Percentiles rank a stretch among this genome's conserved stretches.
phyloP scores from a whole-genome alignment of 1,140 invertebrate genomes.

The Heterodera carotae region DNA sequence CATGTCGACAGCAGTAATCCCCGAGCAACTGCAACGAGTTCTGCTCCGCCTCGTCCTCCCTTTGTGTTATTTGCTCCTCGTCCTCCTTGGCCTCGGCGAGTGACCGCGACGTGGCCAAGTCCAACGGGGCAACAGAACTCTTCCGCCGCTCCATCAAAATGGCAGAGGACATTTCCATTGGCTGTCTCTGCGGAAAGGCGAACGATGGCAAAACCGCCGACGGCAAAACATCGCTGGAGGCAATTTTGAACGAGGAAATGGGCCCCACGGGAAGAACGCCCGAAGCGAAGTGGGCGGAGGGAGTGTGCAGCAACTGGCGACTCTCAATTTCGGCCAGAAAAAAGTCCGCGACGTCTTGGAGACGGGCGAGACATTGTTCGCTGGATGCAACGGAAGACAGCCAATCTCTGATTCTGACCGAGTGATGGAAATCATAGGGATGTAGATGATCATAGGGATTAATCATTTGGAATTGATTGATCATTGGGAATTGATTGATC shows the following conservation, averaged over 20 bases:
- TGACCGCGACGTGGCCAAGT: constrained; percentile 13
- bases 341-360: constrained; percentile 49
- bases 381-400: constrained; percentile 27
- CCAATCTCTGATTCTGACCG: constrained; percentile 45
- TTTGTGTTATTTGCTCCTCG: not conserved
- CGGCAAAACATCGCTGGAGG: not conserved
- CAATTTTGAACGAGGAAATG: not conserved
- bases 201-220: not conserved
- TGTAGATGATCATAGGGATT: too few relatives aligned
- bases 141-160: not conserved
- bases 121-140: not conserved
- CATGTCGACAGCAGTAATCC: constrained; percentile 52
- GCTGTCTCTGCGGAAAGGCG: constrained; percentile 25
- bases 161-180: constrained; percentile 17
- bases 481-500: too few relatives aligned
- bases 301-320: constrained; percentile 29
- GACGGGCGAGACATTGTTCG: constrained; percentile 42
- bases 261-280: constrained; percentile 11
- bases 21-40: constrained; percentile 49
- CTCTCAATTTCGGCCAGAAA: constrained; percentile 39
- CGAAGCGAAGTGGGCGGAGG: constrained; percentile 4
- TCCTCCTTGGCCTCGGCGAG: not conserved
- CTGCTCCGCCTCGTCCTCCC: constrained; percentile 39
- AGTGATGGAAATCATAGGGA: too few relatives aligned
- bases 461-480: too few relatives aligned